These are phyloP conservation scores for Epistrophe eligans DNA, from an alignment of 2,888 invertebrate genomes.

Conservation along the genomic window DNA sequence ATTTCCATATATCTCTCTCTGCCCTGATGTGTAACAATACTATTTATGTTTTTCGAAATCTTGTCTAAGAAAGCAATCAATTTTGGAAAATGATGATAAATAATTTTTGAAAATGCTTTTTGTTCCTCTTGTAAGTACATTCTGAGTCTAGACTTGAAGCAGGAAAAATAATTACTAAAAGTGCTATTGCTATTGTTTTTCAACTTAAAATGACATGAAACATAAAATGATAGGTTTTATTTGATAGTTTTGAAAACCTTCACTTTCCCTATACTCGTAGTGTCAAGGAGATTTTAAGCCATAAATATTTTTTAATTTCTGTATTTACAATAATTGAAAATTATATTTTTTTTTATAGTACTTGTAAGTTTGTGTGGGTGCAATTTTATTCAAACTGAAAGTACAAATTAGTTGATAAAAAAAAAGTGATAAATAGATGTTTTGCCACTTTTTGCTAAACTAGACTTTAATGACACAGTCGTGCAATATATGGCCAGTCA, in stretches of 20 bases:
- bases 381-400: slow-evolving; percentile 4
- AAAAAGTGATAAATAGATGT: slow-evolving; percentile 9
- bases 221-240: not conserved
- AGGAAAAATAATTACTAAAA: not conserved
- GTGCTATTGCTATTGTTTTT: not conserved
- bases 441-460: not conserved
- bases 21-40: not conserved
- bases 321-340: not conserved
- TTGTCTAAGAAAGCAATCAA: slow-evolving; percentile 9
- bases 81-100: slow-evolving; percentile 10
- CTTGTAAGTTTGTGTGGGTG: not conserved
- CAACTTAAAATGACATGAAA: not conserved
- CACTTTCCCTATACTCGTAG: not conserved
- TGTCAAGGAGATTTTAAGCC: not conserved
- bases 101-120: slow-evolving; percentile 1
- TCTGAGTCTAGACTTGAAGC: not conserved
- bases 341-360: not conserved
- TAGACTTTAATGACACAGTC: not conserved
- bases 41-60: not conserved
- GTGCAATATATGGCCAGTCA: not conserved
- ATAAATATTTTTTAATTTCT: too few relatives aligned
- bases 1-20: slow-evolving; percentile 35
- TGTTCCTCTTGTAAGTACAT: too few relatives aligned
- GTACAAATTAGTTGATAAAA: slow-evolving; percentile 1
- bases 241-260: not conserved